These are phyloP conservation scores for Alviniconcha marisindica DNA, from an alignment of 1,140 invertebrate genomes.

Conservation along the genomic window DNA sequence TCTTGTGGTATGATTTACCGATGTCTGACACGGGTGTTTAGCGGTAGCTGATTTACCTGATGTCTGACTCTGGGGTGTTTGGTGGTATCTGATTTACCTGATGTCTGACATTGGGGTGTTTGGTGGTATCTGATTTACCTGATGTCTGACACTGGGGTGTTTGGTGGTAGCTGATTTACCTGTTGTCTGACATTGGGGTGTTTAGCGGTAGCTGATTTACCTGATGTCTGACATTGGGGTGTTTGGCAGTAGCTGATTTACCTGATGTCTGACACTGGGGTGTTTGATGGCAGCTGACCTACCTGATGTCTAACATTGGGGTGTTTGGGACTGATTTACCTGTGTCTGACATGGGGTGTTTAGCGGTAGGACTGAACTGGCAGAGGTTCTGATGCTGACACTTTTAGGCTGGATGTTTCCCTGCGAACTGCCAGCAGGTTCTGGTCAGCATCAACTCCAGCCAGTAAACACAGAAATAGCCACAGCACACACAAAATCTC, in stretches of 20 bases:
- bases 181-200: conserved; percentile 81
- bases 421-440: too few relatives aligned
- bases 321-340: conserved; percentile 75
- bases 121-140: conserved; percentile 77
- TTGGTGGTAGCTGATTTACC: conserved; percentile 76
- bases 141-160: conserved; percentile 80
- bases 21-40: too few relatives aligned
- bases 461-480: too few relatives aligned
- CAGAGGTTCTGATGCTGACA: too few relatives aligned
- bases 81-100: conserved; percentile 78
- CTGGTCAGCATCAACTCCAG: too few relatives aligned
- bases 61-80: conserved; percentile 80
- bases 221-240: conserved; percentile 81
- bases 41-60: conserved; percentile 78
- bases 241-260: conserved; percentile 75
- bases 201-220: conserved; percentile 76
- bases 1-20: too few relatives aligned
- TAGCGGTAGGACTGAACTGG: conserved; percentile 74
- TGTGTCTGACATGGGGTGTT: conserved; percentile 83
- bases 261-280: conserved; percentile 80
- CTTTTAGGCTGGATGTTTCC: too few relatives aligned
- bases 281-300: conserved; percentile 72
- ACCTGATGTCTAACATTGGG: conserved; percentile 81
- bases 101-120: conserved; percentile 80
- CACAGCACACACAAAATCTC: too few relatives aligned